Evolutionary conservation across 2,888 invertebrate genomes (phyloP), one percentile per base, ranked within the genome.

Genomic region (Cecidostiba fungosa): DNA sequence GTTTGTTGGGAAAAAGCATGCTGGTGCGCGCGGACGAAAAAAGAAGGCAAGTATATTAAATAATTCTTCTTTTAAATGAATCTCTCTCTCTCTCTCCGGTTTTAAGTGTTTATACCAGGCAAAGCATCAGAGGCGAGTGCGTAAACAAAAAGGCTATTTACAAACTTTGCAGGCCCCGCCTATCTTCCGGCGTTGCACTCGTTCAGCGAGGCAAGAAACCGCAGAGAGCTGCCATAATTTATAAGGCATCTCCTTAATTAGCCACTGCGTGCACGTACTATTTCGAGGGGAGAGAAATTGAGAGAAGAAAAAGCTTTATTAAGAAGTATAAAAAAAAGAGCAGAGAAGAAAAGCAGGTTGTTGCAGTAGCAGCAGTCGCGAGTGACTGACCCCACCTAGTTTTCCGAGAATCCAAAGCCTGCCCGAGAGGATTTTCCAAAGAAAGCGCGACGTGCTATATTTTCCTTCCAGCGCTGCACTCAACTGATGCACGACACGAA

Each of bases 361-460:
- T 47, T 59, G 54, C 54, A 54, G 16, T 47, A n/a, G 5, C 1
- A 23, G 72, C 77, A 54, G 26, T 16, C 54, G 23, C n/a, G 54
- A 72, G 70, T 43, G 43, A 72, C 12, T 50, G 78, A 74, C 84
- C 85, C 84, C 87, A 82, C 84, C 84, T 84, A 87, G 66, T 84
- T 86, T 84, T 82, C 84, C 79, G 50, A 77, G 77, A 82, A 87
- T 43, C 36, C 23, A n/a, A 3, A 69, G 54, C 29, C 23, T 43
- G 79, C 39, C 78, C 59, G 29, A 12, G 39, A 72, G 23, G 23
- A 72, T 72, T 23, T 36, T 43, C 39, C 72, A 43, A 39, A 72
- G 39, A 72, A 72, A 72, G 5, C 23, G 70, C 23, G 32, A 66
- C 69, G 39, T 39, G 39, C 39, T 26, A 23, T 23, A 12, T 23